These are phyloP conservation scores for Apeira syringaria DNA, from an alignment of 2,888 invertebrate species.

Conservation along the genomic window DNA sequence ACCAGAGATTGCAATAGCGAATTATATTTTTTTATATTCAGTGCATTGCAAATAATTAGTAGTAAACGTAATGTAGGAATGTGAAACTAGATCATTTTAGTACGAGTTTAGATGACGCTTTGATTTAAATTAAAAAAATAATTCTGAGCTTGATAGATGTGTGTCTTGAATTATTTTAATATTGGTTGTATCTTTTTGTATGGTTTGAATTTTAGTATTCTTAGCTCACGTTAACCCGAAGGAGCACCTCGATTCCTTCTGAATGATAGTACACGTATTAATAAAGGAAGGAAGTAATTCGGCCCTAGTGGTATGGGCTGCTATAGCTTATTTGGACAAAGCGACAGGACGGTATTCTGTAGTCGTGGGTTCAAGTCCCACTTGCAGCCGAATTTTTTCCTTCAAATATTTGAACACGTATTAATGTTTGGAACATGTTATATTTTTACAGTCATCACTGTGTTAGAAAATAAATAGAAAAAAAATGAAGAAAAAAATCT, in stretches of 20 bases:
- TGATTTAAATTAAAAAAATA: slow-evolving; percentile 48
- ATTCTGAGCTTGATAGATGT: slow-evolving; percentile 55
- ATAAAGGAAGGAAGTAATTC: no score
- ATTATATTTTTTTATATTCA: slow-evolving; percentile 79
- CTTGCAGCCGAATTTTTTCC: no score
- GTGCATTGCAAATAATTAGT: slow-evolving; percentile 49
- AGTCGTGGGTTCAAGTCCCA: no score
- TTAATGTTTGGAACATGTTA: slow-evolving; percentile 38
- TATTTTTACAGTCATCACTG: slow-evolving; percentile 50
- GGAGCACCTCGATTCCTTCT: slow-evolving; percentile 21
- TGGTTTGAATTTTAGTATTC: slow-evolving; percentile 57
- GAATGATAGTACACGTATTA: slow-evolving; percentile 32
- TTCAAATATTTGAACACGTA: no score
- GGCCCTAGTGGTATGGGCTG: no score
- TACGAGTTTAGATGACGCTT: slow-evolving; percentile 58
- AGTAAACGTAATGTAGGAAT: slow-evolving; percentile 48
- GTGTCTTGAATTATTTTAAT: slow-evolving; percentile 60
- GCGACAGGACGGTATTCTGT: no score
- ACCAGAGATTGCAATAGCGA: slow-evolving; percentile 76
- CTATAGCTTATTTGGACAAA: no score
- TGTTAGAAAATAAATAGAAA: slow-evolving; percentile 55
- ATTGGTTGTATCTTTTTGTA: slow-evolving; percentile 60
- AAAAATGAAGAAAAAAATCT: slow-evolving; percentile 58
- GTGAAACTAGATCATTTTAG: slow-evolving; percentile 47
- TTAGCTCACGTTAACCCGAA: slow-evolving; percentile 48